Conservation (phyloP, 2,797 vertebrate species). For the Gastrophryne carolinensis region DNA sequence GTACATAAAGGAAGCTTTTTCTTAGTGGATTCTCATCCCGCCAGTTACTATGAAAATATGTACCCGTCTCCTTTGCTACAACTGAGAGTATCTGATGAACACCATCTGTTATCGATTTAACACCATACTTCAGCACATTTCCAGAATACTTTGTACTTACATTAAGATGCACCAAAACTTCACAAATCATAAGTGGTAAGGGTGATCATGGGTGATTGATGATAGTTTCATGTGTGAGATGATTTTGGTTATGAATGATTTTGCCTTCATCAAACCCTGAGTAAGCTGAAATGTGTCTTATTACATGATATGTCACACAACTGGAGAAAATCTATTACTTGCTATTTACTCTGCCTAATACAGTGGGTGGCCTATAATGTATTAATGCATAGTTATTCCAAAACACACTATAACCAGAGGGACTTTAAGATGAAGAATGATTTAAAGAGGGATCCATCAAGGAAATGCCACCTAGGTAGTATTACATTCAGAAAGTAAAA, state of each 20-base stretch:
- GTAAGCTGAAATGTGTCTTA: slow-evolving; percentile 46
- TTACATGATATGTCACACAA: slow-evolving; percentile 45
- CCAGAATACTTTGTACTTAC: slow-evolving; percentile 35
- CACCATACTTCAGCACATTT: slow-evolving; percentile 43
- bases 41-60: slow-evolving; percentile 33
- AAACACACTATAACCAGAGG: slow-evolving; percentile 45
- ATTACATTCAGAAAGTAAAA: slow-evolving; percentile 30
- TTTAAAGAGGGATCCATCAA: slow-evolving; percentile 35
- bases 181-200: slow-evolving; percentile 23
- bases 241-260: slow-evolving; percentile 46
- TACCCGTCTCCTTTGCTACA: slow-evolving; percentile 45
- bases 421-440: slow-evolving; percentile 34
- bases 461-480: slow-evolving; percentile 48
- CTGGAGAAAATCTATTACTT: slow-evolving; percentile 44
- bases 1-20: slow-evolving; percentile 18
- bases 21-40: slow-evolving; percentile 22
- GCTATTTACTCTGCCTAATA: slow-evolving; percentile 41
- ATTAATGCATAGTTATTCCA: slow-evolving; percentile 41
- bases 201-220: slow-evolving; percentile 44
- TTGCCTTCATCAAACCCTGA: slow-evolving; percentile 44
- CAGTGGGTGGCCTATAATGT: slow-evolving; percentile 46
- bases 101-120: slow-evolving; percentile 48
- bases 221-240: slow-evolving; percentile 37
- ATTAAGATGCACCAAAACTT: slow-evolving; percentile 43
- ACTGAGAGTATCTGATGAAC: slow-evolving; percentile 33